Conservation (phyloP, 2,113 vertebrate genomes). For the Sula dactylatra region DNA sequence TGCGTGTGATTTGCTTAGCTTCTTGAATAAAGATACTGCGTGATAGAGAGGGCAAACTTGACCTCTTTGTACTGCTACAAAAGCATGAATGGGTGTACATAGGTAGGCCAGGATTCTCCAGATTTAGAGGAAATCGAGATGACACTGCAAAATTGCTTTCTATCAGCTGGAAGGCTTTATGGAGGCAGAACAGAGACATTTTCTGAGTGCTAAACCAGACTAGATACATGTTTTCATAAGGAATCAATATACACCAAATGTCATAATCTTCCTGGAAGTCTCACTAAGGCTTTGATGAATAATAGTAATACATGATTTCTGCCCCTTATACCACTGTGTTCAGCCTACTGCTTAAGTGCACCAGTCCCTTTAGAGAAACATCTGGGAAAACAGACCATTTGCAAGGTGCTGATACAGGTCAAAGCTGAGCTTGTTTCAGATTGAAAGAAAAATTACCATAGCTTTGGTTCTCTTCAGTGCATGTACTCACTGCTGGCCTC, state of each 20-base stretch:
- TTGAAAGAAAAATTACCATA: not conserved
- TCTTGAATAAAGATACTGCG: not conserved
- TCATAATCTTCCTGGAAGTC: not conserved
- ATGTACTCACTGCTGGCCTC: not conserved
- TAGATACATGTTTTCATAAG: not conserved
- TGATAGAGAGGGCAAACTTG: not conserved
- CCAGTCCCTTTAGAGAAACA: not conserved
- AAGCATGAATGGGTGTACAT: not conserved
- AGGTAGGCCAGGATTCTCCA: not conserved
- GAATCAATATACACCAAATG: not conserved
- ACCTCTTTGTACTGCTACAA: not conserved
- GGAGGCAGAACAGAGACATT: not conserved
- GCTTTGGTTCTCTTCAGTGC: not conserved
- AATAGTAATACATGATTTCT: not conserved
- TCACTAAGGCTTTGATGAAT: not conserved
- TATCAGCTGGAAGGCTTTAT: not conserved
- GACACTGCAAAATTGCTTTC: not conserved
- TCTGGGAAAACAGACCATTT: not conserved
- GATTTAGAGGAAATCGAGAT: not conserved
- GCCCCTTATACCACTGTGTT: not conserved
- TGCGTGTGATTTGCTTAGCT: not conserved
- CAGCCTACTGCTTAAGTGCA: not conserved
- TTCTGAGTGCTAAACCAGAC: not conserved
- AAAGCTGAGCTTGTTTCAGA: not conserved
- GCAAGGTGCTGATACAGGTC: not conserved